Conservation (phyloP, 2,113 vertebrate genomes). For the Piprites chloris region DNA sequence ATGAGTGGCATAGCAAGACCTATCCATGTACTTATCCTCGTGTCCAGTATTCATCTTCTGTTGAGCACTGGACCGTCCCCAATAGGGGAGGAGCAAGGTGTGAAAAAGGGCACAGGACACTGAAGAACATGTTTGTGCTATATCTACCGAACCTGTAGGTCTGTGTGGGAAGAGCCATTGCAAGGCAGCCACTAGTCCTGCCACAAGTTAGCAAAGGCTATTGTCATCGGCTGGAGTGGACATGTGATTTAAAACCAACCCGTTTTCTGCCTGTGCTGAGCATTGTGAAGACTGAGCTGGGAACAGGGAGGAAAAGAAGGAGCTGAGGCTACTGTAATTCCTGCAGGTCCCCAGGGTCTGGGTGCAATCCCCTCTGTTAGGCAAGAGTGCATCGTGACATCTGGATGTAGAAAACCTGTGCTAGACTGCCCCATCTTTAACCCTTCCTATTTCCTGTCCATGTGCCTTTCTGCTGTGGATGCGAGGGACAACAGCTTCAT, state of each 20-base stretch:
- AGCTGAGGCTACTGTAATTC: not conserved
- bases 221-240: not conserved
- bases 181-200: not conserved
- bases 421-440: not conserved
- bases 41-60: not conserved
- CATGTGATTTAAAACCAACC: not conserved
- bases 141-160: not conserved
- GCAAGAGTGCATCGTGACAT: not conserved
- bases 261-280: not conserved
- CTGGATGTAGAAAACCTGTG: not conserved
- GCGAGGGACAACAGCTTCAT: not conserved
- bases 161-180: fast-evolving
- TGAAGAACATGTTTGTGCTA: not conserved
- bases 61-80: not conserved
- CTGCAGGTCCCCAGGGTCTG: not conserved
- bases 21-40: not conserved
- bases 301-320: not conserved
- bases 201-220: not conserved
- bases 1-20: not conserved
- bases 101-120: not conserved
- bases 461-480: not conserved
- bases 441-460: not conserved
- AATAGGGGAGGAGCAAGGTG: not conserved
- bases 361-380: not conserved
- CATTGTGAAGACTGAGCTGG: not conserved